Conservation (phyloP, 1,140 invertebrate genomes). For the Drosophila sturtevanti region DNA sequence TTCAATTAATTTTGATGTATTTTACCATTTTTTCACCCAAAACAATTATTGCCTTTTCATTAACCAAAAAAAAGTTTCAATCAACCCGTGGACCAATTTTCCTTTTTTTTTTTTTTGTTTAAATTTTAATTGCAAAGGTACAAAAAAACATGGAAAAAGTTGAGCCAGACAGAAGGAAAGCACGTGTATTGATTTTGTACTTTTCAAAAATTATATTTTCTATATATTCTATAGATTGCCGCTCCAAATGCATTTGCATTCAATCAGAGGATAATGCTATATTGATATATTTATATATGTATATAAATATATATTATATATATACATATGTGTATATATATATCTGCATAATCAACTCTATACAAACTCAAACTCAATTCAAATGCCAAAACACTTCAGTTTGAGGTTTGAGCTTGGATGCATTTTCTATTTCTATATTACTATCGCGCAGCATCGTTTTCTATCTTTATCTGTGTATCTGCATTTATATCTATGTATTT, state of each 20-base stretch:
- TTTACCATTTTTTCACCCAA: too few relatives aligned
- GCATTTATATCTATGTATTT: neutral
- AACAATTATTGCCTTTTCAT: too few relatives aligned
- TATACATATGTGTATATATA: constrained; percentile 32
- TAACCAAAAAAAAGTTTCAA: constrained; percentile 2
- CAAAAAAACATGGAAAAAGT: constrained; percentile 13
- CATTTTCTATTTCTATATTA: neutral
- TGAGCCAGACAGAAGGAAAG: neutral
- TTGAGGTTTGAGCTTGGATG: constrained; percentile 39
- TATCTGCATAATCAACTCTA: constrained; percentile 20
- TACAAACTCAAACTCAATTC: constrained; percentile 50
- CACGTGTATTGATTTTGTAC: constrained; percentile 1
- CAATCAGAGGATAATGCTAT: constrained; percentile 57
- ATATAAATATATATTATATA: constrained; percentile 12
- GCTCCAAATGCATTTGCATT: constrained; percentile 74
- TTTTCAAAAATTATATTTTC: constrained; percentile 32
- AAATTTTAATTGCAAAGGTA: constrained; percentile 11
- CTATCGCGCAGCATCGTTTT: constrained; percentile 13
- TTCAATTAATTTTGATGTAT: too few relatives aligned
- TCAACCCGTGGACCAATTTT: neutral
- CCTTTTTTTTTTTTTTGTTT: neutral
- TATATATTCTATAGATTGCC: constrained; percentile 56
- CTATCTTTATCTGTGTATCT: neutral
- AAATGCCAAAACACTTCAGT: constrained; percentile 72
- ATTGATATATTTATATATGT: constrained; percentile 22